Evolutionary conservation across 2,113 vertebrate genomes (phyloP).

Genomic region (Phyllostomus discolor): DNA sequence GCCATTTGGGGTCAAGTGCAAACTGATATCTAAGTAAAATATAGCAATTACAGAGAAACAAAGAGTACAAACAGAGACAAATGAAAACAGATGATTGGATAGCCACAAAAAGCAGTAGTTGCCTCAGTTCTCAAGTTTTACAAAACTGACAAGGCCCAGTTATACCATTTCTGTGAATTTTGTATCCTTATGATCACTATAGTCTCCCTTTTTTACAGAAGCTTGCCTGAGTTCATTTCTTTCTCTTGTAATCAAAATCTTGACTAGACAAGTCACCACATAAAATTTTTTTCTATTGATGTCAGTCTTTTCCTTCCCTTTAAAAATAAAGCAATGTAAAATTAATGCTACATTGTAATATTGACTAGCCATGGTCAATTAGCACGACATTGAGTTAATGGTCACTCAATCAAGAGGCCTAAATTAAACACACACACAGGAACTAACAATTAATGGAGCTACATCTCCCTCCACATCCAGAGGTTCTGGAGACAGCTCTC

Average conservation of each 20-base stretch:
- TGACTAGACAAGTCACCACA: background rate
- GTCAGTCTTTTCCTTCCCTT: background rate
- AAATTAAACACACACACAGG: background rate
- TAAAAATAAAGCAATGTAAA: slow-evolving; percentile 28
- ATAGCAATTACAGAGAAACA: background rate
- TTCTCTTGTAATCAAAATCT: slow-evolving; percentile 14
- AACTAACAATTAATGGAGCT: background rate
- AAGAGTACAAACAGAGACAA: background rate
- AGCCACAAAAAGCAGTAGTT: background rate
- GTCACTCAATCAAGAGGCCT: background rate
- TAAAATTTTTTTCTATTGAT: background rate
- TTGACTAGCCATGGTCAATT: background rate
- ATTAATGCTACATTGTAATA: background rate
- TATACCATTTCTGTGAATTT: background rate
- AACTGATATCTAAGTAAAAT: background rate
- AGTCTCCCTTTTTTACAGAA: background rate
- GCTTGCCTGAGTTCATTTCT: background rate
- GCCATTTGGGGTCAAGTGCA: background rate
- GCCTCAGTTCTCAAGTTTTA: background rate
- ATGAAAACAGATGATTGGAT: background rate
- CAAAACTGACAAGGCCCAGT: background rate
- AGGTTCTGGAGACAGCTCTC: background rate
- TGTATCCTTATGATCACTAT: background rate
- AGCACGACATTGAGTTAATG: background rate
- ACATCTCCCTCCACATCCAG: background rate